Evolutionary conservation across 2,888 invertebrate species (phyloP), one percentile per base, ranked within the genome.

Genomic region (Melieria omissa): DNA sequence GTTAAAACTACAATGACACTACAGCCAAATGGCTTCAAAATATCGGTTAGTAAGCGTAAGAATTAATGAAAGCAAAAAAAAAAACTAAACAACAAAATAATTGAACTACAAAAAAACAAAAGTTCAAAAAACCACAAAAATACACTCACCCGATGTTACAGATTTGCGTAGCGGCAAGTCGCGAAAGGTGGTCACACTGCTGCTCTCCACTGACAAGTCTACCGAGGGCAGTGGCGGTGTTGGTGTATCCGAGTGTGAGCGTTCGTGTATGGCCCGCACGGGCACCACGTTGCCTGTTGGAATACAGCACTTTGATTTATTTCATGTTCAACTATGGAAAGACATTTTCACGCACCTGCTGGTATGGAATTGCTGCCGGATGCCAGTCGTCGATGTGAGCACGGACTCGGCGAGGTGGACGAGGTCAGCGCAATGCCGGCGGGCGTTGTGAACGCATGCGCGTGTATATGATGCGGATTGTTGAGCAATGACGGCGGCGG

Each of bases 141-240:
- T 49, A 10, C 10, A 80, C 86, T 83, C 84, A 92, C 92, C 92
- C 81, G 92, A 92, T 74, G 91, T 92, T 75, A 91, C 87, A 64
- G 95, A 95, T 89, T 97, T 96, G 79, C 96, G 89, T 79, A 95
- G 88, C 75, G 96, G 95, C 87, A 96, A 90, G 89, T 95, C 96
- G 84, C 95, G 95, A 81, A 97, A 91, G 74, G 96, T 96, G 69
- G 97, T 95, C 76, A 97, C 97, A 86, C 96, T 97, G 87, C 97
- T 97, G 88, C 97, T 97, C 88, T 98, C 97, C 47, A 95, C 95
- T 70, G 95, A 96, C 72, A 98, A 89, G 87, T 96, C 95, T 67
- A 97, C 96, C 10, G 94, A 92, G 65, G 94, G 93, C 79, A 95
- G 67, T 66, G 94, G 92, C 70, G 94, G 92, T 65, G 94, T 93